Evolutionary conservation across 2,113 vertebrate genomes (phyloP).

Genomic region (Uropsilus gracilis): DNA sequence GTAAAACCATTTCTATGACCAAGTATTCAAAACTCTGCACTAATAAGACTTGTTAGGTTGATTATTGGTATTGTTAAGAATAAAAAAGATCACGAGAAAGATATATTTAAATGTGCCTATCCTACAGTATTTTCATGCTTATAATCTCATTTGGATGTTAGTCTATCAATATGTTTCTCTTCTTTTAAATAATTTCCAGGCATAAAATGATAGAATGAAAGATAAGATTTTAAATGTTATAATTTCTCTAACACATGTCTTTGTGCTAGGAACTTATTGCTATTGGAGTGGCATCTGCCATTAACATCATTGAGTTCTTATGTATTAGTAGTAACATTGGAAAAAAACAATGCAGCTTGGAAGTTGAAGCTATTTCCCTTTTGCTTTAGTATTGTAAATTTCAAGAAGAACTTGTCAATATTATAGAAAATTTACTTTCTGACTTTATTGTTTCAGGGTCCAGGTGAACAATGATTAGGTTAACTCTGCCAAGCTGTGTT

Average conservation of each 20-base stretch:
- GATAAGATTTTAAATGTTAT: neutral
- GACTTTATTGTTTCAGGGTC: no score
- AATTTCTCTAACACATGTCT: neutral
- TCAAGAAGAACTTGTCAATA: no score
- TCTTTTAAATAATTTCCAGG: neutral
- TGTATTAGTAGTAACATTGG: no score
- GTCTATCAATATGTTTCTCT: neutral
- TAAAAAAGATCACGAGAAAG: neutral
- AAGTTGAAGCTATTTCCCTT: no score
- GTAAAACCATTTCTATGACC: neutral
- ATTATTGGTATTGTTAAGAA: conserved; percentile 26
- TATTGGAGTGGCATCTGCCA: no score
- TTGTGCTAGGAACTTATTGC: neutral
- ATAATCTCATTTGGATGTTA: neutral
- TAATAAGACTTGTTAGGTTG: neutral
- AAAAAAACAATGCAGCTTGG: no score
- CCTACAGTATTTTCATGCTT: neutral
- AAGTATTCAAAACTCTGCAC: neutral
- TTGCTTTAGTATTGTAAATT: no score
- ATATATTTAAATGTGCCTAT: neutral
- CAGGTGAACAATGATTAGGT: no score
- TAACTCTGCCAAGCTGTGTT: no score
- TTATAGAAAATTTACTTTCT: no score
- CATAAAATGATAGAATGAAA: neutral
- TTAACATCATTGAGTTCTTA: no score